A percentile compares a stretch with the other conserved stretches of the same genome.
Conservation (phyloP, 2,888 invertebrate species). For the Agrochola macilenta region DNA sequence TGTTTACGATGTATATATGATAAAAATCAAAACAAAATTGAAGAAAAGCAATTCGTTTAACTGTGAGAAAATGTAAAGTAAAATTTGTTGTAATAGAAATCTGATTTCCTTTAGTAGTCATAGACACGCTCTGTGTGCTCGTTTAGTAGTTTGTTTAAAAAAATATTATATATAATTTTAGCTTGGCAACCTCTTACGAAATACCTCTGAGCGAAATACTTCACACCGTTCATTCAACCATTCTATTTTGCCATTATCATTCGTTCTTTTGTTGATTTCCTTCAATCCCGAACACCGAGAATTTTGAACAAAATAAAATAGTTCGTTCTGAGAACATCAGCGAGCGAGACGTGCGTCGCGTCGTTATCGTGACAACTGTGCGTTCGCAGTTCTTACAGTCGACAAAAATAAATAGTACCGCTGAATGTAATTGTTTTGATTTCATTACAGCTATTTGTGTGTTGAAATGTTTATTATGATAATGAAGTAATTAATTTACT, state of each 20-base stretch:
- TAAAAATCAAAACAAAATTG: not conserved
- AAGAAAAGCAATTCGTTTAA: too few relatives aligned
- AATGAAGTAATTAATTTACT: conserved; percentile 51
- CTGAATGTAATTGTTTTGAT: conserved; percentile 62
- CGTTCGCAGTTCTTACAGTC: conserved; percentile 83
- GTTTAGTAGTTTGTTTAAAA: too few relatives aligned
- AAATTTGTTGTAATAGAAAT: not conserved
- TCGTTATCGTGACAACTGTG: conserved; percentile 84
- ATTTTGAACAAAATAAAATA: conserved; percentile 42
- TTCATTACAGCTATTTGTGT: conserved; percentile 67
- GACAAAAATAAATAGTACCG: conserved; percentile 65
- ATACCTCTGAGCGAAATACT: not conserved
- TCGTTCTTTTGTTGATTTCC: conserved; percentile 45
- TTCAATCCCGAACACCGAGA: conserved; percentile 42
- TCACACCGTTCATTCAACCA: conserved; percentile 29
- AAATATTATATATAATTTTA: not conserved
- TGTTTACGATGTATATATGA: too few relatives aligned
- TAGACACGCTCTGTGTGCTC: too few relatives aligned
- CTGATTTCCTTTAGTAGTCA: not conserved
- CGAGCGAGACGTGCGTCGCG: conserved; percentile 87
- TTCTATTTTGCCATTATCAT: conserved; percentile 30
- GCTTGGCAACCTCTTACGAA: conserved; percentile 37
- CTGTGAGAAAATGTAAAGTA: too few relatives aligned
- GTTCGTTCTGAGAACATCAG: conserved; percentile 73
- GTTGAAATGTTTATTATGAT: conserved; percentile 56